Evolutionary conservation across 2,888 invertebrate genomes (phyloP).

Genomic region (Cryptocheilus praepositus): DNA sequence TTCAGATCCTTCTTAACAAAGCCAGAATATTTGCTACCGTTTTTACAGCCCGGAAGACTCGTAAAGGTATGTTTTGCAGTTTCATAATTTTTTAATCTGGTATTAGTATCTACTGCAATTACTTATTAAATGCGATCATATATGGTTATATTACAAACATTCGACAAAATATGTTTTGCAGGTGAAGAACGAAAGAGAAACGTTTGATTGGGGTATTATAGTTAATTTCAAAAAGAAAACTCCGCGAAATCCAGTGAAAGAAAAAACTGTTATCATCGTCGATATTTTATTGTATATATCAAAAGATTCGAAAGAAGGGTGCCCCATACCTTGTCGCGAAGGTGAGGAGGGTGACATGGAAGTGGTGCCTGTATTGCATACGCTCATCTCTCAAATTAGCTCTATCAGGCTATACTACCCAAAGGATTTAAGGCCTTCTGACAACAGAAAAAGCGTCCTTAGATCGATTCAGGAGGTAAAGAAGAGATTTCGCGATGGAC

Average conservation of each 20-base stretch:
- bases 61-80: slow-evolving; percentile 82
- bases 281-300: slow-evolving; percentile 90
- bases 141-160: too few species aligned
- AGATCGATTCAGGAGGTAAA: slow-evolving; percentile 92
- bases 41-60: slow-evolving; percentile 94
- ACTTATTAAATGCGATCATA: neutral
- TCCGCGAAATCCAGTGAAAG: slow-evolving; percentile 75
- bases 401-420: slow-evolving; percentile 94
- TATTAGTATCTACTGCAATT: neutral
- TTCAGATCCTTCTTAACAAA: slow-evolving; percentile 88
- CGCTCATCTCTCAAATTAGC: slow-evolving; percentile 89
- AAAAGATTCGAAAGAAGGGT: slow-evolving; percentile 78
- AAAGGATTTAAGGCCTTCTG: slow-evolving; percentile 89
- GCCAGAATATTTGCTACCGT: slow-evolving; percentile 93
- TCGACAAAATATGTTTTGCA: slow-evolving; percentile 68
- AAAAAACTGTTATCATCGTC: slow-evolving; percentile 81
- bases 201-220: slow-evolving; percentile 98
- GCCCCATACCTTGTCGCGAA: slow-evolving; percentile 83
- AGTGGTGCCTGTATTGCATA: slow-evolving; percentile 90
- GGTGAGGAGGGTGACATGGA: slow-evolving; percentile 89
- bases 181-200: slow-evolving; percentile 88
- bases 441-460: slow-evolving; percentile 89
- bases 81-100: neutral
- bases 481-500: slow-evolving; percentile 90
- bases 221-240: slow-evolving; percentile 91